phyloP scores from a whole-genome alignment of 2,888 invertebrate genomes.

The Hyles lineata region DNA sequence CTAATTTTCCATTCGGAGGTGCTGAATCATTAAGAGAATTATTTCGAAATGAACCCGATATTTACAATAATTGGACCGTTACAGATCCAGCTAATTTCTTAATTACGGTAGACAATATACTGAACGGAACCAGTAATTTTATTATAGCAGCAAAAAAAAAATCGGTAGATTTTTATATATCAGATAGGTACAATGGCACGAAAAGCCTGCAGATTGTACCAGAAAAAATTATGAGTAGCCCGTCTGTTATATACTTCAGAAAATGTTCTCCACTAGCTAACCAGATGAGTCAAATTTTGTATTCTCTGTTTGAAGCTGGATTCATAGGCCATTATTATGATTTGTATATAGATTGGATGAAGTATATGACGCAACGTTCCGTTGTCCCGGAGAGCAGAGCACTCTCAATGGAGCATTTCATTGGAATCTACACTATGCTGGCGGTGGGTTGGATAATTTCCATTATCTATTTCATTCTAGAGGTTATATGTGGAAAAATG shows the following conservation, averaged over 20 bases:
- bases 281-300: slow-evolving; percentile 52
- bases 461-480: slow-evolving; percentile 55
- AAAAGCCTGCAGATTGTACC: slow-evolving; percentile 60
- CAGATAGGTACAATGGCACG: slow-evolving; percentile 48
- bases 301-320: slow-evolving; percentile 56
- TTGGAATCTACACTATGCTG: slow-evolving; percentile 52
- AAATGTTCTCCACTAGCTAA: slow-evolving; percentile 54
- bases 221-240: slow-evolving; percentile 63
- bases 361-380: slow-evolving; percentile 37
- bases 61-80: slow-evolving; percentile 57
- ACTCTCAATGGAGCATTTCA: slow-evolving; percentile 52
- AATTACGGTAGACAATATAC: slow-evolving; percentile 49
- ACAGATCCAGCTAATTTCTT: slow-evolving; percentile 42
- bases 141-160: slow-evolving; percentile 61
- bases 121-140: slow-evolving; percentile 55
- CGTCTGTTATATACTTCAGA: slow-evolving; percentile 61
- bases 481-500: slow-evolving; percentile 45
- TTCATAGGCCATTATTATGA: slow-evolving; percentile 50
- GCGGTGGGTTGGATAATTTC: slow-evolving; percentile 55
- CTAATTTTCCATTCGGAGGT: slow-evolving; percentile 58
- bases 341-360: slow-evolving; percentile 43
- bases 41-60: slow-evolving; percentile 53
- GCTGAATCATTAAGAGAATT: slow-evolving; percentile 52
- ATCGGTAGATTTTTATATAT: slow-evolving; percentile 50
- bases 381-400: slow-evolving; percentile 35